These are phyloP conservation scores for Darevskia mixta DNA, from an alignment of 2,797 vertebrate species.

Conservation along the genomic window DNA sequence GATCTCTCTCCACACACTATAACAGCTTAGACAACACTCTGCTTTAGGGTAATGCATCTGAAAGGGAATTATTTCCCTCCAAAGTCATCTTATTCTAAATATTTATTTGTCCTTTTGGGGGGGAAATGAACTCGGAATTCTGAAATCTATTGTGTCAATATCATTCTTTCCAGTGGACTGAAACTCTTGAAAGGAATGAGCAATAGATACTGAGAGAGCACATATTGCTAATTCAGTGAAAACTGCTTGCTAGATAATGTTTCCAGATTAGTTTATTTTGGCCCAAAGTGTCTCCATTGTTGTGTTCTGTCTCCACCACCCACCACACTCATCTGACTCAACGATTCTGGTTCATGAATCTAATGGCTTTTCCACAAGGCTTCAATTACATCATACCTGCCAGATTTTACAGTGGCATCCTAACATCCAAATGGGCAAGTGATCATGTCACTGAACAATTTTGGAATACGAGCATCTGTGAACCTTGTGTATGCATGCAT, in stretches of 20 bases:
- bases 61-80: not conserved
- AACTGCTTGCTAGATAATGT: not conserved
- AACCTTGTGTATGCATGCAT: not conserved
- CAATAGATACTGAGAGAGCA: not conserved
- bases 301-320: constrained; percentile 32
- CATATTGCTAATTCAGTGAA: not conserved
- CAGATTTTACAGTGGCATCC: constrained; percentile 28
- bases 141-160: not conserved
- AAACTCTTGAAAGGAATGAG: not conserved
- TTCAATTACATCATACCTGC: constrained; percentile 40
- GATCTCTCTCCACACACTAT: not conserved
- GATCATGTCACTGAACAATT: constrained; percentile 24
- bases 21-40: not conserved
- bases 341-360: constrained; percentile 25
- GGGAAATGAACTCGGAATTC: not conserved
- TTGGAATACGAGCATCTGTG: constrained; percentile 16
- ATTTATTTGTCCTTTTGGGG: constrained; percentile 3
- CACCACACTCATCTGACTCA: constrained; percentile 2
- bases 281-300: constrained; percentile 26
- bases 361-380: constrained; percentile 49
- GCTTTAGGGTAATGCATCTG: not conserved
- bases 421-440: constrained; percentile 11
- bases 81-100: not conserved
- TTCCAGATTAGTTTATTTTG: constrained; percentile 41
- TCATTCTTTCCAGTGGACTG: not conserved